phyloP scores from a whole-genome alignment of 2,888 invertebrate genomes.

The Leptinotarsa tumamoca region DNA sequence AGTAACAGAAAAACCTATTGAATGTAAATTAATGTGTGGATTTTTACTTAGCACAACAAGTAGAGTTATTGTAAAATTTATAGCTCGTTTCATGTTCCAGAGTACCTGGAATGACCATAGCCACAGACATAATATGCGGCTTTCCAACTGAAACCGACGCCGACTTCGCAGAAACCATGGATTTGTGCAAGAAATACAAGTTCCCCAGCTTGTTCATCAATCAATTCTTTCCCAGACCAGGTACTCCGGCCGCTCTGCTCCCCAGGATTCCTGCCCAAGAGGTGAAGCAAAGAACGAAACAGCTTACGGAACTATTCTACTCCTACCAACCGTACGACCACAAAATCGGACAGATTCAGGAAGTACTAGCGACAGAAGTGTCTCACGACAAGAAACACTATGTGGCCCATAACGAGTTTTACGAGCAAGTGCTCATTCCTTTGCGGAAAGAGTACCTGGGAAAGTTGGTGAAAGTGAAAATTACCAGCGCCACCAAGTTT shows the following conservation, averaged over 20 bases:
- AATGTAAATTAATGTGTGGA: too few relatives aligned
- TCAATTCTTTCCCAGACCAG: constrained; percentile 96
- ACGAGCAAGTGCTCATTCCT: constrained; percentile 92
- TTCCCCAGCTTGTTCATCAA: constrained; percentile 98
- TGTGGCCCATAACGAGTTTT: constrained; percentile 95
- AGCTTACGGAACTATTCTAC: constrained; percentile 87
- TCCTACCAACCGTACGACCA: constrained; percentile 88
- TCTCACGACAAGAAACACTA: constrained; percentile 91
- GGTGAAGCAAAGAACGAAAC: constrained; percentile 91
- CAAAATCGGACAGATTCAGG: constrained; percentile 76
- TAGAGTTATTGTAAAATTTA: background rate
- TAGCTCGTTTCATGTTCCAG: constrained; percentile 64
- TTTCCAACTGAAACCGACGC: constrained; percentile 95
- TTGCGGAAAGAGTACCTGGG: constrained; percentile 84
- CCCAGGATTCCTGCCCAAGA: constrained; percentile 84
- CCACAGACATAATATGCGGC: constrained; percentile 98
- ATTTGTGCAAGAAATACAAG: constrained; percentile 84
- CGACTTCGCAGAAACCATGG: constrained; percentile 90
- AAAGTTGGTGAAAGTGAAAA: constrained; percentile 82
- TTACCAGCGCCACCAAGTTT: constrained; percentile 78
- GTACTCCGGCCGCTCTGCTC: constrained; percentile 96
- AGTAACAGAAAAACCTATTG: too few relatives aligned
- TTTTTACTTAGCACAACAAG: too few relatives aligned
- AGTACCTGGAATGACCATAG: constrained; percentile 91
- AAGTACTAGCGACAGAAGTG: constrained; percentile 91